A percentile compares a stretch with the other conserved stretches of the same genome.
These are phyloP conservation scores for Dermolepida albohirtum DNA, from an alignment of 2,888 invertebrate species.

Conservation along the genomic window DNA sequence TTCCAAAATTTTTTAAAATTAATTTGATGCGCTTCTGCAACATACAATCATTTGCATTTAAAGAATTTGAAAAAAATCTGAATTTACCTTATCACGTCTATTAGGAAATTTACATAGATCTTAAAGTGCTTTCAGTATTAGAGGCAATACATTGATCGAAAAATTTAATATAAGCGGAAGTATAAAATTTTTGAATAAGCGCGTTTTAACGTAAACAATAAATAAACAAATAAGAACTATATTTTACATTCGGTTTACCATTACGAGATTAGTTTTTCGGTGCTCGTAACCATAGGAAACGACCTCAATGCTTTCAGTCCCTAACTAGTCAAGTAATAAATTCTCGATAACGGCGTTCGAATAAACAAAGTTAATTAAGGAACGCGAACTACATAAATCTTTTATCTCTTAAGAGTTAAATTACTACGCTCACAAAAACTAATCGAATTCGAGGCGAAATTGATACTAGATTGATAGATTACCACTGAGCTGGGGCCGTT, in stretches of 20 bases:
- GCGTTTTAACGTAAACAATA: too few relatives aligned
- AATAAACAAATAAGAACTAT: too few relatives aligned
- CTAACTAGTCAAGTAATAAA: slow-evolving; percentile 21
- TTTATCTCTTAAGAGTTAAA: slow-evolving; percentile 33
- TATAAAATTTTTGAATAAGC: too few relatives aligned
- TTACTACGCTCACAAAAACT: slow-evolving; percentile 36
- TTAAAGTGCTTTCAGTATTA: too few relatives aligned
- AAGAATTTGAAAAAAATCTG: too few relatives aligned
- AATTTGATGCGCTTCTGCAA: too few relatives aligned
- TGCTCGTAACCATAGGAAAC: slow-evolving; percentile 10
- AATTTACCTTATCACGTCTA: too few relatives aligned
- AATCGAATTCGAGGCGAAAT: slow-evolving; percentile 40
- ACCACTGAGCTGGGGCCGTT: slow-evolving; percentile 10
- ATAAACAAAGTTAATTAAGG: slow-evolving; percentile 38
- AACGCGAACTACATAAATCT: slow-evolving; percentile 36
- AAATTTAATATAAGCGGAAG: too few relatives aligned
- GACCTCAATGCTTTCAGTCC: background rate
- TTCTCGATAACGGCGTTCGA: slow-evolving; percentile 20
- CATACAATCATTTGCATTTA: too few relatives aligned
- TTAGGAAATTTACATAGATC: too few relatives aligned
- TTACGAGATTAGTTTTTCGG: slow-evolving; percentile 19
- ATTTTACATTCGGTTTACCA: background rate
- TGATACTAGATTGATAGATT: slow-evolving; percentile 42
- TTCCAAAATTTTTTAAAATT: too few relatives aligned
- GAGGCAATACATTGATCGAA: too few relatives aligned